phyloP scores from a whole-genome alignment of 1,140 invertebrate genomes.

The Zaprionus ornatus region DNA sequence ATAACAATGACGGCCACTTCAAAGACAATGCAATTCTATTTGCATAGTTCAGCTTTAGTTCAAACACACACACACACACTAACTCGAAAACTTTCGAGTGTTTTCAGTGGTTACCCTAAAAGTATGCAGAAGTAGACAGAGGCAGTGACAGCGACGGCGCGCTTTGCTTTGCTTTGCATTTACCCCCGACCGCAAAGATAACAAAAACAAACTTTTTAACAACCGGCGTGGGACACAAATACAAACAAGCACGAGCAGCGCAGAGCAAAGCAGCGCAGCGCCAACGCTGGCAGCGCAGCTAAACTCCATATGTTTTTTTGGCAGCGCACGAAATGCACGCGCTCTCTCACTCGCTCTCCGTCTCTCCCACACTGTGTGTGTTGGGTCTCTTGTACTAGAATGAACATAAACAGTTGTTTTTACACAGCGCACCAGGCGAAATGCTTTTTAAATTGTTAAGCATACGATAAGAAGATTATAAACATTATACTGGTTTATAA shows the following conservation, averaged over 20 bases:
- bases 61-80: neutral
- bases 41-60: conserved; percentile 43
- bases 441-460: neutral
- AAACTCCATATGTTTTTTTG: neutral
- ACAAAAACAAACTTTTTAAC: conserved; percentile 66
- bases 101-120: conserved; percentile 55
- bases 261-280: conserved; percentile 5
- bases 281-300: neutral
- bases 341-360: conserved; percentile 21
- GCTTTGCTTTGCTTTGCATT: conserved; percentile 20
- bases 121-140: conserved; percentile 61
- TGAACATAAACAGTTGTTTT: conserved; percentile 68
- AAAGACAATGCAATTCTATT: conserved; percentile 64
- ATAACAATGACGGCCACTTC: conserved; percentile 52
- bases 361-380: conserved; percentile 2
- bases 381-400: conserved; percentile 44
- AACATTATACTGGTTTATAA: no score
- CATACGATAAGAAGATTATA: neutral
- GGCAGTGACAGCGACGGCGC: conserved; percentile 8
- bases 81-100: neutral
- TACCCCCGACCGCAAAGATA: conserved; percentile 47
- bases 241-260: conserved; percentile 31
- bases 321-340: neutral
- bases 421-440: conserved; percentile 37
- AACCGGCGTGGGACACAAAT: conserved; percentile 63